phyloP scores from a whole-genome alignment of 1,140 invertebrate genomes.

The Drosophila pruinosa region DNA sequence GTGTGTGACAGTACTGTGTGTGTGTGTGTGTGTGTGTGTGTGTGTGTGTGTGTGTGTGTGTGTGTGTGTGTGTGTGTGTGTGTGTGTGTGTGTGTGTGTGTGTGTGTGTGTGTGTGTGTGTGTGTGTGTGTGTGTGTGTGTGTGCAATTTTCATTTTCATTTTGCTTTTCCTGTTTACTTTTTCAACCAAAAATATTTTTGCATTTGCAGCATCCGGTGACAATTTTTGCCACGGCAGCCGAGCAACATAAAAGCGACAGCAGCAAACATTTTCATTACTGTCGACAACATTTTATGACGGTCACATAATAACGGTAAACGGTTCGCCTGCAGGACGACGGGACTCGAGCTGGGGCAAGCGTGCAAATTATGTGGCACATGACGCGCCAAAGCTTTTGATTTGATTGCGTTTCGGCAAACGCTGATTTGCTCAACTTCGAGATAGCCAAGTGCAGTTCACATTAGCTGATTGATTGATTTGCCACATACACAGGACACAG shows the following conservation, averaged over 20 bases:
- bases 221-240: slow-evolving; percentile 46
- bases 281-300: slow-evolving; percentile 70
- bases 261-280: slow-evolving; percentile 37
- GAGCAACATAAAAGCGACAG: slow-evolving; percentile 56
- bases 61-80: slow-evolving; percentile 2
- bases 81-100: slow-evolving; percentile 9
- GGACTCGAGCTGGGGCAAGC: neutral
- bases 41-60: neutral
- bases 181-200: slow-evolving; percentile 76
- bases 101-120: slow-evolving; percentile 3
- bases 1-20: neutral
- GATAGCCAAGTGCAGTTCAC: slow-evolving; percentile 5
- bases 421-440: slow-evolving; percentile 2
- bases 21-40: slow-evolving; percentile 2
- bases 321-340: neutral
- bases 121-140: neutral
- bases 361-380: slow-evolving; percentile 69
- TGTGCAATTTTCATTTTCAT: slow-evolving; percentile 69
- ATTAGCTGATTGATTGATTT: slow-evolving; percentile 57
- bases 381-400: slow-evolving; percentile 67
- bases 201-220: slow-evolving; percentile 78
- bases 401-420: slow-evolving; percentile 58
- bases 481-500: no score
- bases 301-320: slow-evolving; percentile 68
- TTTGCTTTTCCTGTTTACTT: slow-evolving; percentile 42